Percentiles rank a stretch among this genome's conserved stretches.
These are phyloP conservation scores for Phlogophora meticulosa DNA, from an alignment of 2,888 invertebrate species.

Conservation along the genomic window DNA sequence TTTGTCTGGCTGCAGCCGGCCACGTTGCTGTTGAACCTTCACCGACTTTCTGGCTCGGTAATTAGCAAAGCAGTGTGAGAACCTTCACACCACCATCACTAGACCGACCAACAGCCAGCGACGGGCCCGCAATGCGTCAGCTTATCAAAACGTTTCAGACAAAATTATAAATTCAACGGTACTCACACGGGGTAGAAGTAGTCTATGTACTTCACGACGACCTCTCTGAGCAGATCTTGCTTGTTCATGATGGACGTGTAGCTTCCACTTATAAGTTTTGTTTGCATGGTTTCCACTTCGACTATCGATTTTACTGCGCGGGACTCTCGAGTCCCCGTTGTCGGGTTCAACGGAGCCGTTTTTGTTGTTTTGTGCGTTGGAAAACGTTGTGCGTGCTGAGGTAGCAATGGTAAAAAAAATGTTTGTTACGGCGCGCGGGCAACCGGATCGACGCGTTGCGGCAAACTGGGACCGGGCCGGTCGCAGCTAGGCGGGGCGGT, in stretches of 20 bases:
- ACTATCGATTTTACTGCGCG: slow-evolving; percentile 76
- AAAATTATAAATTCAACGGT: slow-evolving; percentile 71
- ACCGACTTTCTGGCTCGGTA: slow-evolving; percentile 88
- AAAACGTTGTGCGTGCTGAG: slow-evolving; percentile 81
- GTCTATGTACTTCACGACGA: slow-evolving; percentile 93
- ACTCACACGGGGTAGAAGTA: slow-evolving; percentile 94
- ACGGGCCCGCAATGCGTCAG: slow-evolving; percentile 82
- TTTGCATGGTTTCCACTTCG: slow-evolving; percentile 89
- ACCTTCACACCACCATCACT: slow-evolving; percentile 77
- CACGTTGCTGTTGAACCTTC: slow-evolving; percentile 87
- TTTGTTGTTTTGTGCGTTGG: slow-evolving; percentile 76
- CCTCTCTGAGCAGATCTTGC: slow-evolving; percentile 93
- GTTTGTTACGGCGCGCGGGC: slow-evolving; percentile 81
- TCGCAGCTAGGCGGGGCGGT: slow-evolving; percentile 80
- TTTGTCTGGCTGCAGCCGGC: slow-evolving; percentile 82
- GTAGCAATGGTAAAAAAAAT: slow-evolving; percentile 76
- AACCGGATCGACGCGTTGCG: slow-evolving; percentile 89
- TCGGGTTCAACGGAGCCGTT: slow-evolving; percentile 82
- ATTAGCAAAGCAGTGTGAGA: slow-evolving; percentile 81
- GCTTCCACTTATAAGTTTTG: slow-evolving; percentile 91
- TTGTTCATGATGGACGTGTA: slow-evolving; percentile 92
- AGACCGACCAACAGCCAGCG: slow-evolving; percentile 61
- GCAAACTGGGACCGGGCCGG: slow-evolving; percentile 88
- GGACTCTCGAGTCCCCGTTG: slow-evolving; percentile 82
- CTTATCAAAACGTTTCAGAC: slow-evolving; percentile 62